A percentile compares a stretch with the other conserved stretches of the same genome.
phyloP scores from a whole-genome alignment of 2,888 invertebrate species.

The Drosophila maculinotata region DNA sequence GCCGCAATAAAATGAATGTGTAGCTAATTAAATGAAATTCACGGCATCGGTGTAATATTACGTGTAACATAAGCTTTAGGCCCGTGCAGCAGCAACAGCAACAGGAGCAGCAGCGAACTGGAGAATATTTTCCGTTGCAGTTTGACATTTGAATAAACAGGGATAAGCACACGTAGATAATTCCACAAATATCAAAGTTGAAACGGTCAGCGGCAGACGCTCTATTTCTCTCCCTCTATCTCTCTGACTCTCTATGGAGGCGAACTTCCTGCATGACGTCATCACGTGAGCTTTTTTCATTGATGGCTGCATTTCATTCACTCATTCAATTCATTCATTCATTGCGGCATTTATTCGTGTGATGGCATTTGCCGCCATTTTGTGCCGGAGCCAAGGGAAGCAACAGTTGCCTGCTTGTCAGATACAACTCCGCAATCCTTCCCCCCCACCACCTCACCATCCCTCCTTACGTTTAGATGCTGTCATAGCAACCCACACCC shows the following conservation, averaged over 20 bases:
- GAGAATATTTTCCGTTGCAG: conserved; percentile 9
- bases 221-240: conserved; percentile 3
- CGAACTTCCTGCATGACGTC: conserved; percentile 35
- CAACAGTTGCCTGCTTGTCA: conserved; percentile 48
- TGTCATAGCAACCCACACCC: conserved; percentile 47
- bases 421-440: neutral
- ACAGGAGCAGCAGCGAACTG: conserved; percentile 26
- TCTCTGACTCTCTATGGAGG: conserved; percentile 7
- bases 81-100: conserved; percentile 2
- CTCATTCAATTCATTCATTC: conserved; percentile 30
- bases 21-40: conserved; percentile 39
- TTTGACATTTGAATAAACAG: conserved; percentile 55
- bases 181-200: conserved; percentile 57
- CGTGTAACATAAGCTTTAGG: neutral
- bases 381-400: conserved; percentile 15
- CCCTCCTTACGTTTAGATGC: conserved; percentile 1
- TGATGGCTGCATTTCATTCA: conserved; percentile 55
- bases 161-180: neutral
- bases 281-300: conserved; percentile 66
- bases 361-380: conserved; percentile 53
- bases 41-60: conserved; percentile 4
- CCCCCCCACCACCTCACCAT: neutral
- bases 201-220: conserved; percentile 18
- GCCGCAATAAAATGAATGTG: conserved; percentile 18
- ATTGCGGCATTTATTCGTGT: no score